These are phyloP conservation scores for Spheniscus mendiculus DNA, from an alignment of 2,113 vertebrate genomes.

Conservation along the genomic window DNA sequence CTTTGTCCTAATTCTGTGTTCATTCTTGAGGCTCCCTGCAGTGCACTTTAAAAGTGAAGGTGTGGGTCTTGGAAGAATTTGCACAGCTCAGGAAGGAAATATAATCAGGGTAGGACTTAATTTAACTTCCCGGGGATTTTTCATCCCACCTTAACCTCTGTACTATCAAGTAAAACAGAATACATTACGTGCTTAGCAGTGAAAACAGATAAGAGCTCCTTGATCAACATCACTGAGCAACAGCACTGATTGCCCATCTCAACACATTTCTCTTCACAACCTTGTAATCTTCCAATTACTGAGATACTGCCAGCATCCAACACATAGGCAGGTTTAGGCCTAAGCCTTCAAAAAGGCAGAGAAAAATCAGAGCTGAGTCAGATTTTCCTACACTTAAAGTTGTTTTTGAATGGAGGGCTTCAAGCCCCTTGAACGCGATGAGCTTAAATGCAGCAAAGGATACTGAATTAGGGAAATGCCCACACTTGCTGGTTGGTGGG, in stretches of 20 bases:
- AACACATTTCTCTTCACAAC: neutral
- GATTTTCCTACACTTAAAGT: neutral
- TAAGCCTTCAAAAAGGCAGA: neutral
- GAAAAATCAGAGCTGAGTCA: neutral
- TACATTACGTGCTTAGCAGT: neutral
- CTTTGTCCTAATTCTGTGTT: neutral
- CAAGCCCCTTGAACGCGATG: neutral
- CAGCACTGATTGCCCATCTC: neutral
- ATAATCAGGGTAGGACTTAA: slow-evolving; percentile 1
- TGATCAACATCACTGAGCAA: neutral
- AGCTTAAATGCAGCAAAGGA: neutral
- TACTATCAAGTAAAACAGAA: neutral
- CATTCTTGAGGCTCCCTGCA: neutral
- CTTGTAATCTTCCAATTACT: neutral
- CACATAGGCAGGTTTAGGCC: neutral
- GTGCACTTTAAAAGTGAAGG: slow-evolving; percentile 27
- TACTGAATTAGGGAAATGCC: neutral
- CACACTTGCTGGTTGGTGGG: neutral
- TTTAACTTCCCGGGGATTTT: slow-evolving; percentile 14
- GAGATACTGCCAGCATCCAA: neutral
- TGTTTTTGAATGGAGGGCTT: neutral
- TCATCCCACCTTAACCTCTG: slow-evolving; percentile 33
- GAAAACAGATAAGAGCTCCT: neutral
- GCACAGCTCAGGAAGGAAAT: slow-evolving; percentile 51
- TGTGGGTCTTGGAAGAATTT: slow-evolving; percentile 38